A percentile compares a stretch with the other conserved stretches of the same genome.
Conservation (phyloP, 2,888 invertebrate genomes). For the Drosophila borealis region DNA sequence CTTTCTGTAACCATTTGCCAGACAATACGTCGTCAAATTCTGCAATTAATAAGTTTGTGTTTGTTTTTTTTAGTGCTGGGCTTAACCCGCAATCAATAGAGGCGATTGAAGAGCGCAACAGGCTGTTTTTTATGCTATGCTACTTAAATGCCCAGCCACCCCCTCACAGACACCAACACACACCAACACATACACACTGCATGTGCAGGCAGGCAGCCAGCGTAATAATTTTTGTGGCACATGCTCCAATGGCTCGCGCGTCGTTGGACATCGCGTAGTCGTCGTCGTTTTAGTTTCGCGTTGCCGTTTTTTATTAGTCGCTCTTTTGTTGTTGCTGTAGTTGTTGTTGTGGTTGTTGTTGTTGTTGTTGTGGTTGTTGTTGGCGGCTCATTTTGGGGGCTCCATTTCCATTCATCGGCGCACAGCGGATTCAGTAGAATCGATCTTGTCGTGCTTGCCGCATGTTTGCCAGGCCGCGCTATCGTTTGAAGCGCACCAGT, state of each 20-base stretch:
- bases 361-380: constrained; percentile 26
- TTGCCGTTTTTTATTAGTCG: constrained; percentile 43
- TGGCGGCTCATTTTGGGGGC: constrained; percentile 50
- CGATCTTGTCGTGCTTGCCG: constrained; percentile 84
- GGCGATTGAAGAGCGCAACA: constrained; percentile 4
- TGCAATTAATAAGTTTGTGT: not conserved
- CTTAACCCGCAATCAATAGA: not conserved
- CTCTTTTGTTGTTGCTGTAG: constrained; percentile 22
- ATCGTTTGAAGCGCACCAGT: constrained; percentile 32
- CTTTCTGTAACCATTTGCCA: too few relatives aligned
- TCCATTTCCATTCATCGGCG: constrained; percentile 54
- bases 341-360: constrained; percentile 13
- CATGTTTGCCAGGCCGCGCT: constrained; percentile 64
- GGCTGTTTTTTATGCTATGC: not conserved
- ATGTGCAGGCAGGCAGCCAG: constrained; percentile 24
- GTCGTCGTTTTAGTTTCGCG: constrained; percentile 31
- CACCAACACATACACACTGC: not conserved
- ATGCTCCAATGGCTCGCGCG: constrained; percentile 42
- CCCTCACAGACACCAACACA: not conserved
- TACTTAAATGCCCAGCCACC: not conserved
- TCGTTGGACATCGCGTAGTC: constrained; percentile 43
- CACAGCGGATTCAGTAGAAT: constrained; percentile 81
- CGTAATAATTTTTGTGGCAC: constrained; percentile 43
- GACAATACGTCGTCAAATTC: not conserved
- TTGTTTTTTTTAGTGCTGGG: not conserved